Percentiles rank a stretch among this genome's conserved stretches.
These are phyloP conservation scores for Forbesichthys papilliferus DNA, from an alignment of 2,113 vertebrate species.

Conservation along the genomic window DNA sequence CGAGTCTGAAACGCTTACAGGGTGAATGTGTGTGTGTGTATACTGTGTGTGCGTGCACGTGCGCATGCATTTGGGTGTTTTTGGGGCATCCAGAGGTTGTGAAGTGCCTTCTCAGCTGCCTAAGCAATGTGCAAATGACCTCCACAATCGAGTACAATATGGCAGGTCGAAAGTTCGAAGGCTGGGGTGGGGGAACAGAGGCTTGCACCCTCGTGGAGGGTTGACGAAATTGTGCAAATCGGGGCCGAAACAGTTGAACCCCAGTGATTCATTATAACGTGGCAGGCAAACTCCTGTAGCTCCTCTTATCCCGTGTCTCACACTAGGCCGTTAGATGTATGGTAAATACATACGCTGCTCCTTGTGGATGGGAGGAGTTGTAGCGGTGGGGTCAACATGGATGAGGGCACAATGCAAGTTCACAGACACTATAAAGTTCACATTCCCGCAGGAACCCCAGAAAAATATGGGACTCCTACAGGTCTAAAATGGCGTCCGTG, in stretches of 20 bases:
- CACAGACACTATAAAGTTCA: slow-evolving; percentile 26
- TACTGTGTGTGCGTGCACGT: slow-evolving; percentile 31
- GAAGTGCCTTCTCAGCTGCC: slow-evolving; percentile 84
- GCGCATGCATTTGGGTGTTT: background rate
- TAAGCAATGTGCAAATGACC: slow-evolving; percentile 87
- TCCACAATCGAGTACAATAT: slow-evolving; percentile 42
- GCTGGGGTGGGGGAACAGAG: slow-evolving; percentile 24
- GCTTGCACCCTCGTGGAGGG: slow-evolving; percentile 19
- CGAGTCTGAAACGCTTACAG: slow-evolving; percentile 9
- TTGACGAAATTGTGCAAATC: slow-evolving; percentile 44
- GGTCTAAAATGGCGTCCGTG: slow-evolving; percentile 37
- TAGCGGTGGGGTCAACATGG: slow-evolving; percentile 1
- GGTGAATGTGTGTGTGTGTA: slow-evolving; percentile 39
- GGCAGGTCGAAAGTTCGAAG: slow-evolving; percentile 30
- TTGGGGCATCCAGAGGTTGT: slow-evolving; percentile 40
- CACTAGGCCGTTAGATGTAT: slow-evolving; percentile 12
- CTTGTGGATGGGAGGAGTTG: slow-evolving; percentile 35
- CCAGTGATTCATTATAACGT: slow-evolving; percentile 6
- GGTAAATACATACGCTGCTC: slow-evolving; percentile 23
- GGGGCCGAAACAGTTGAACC: slow-evolving; percentile 7
- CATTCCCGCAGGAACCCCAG: slow-evolving; percentile 19
- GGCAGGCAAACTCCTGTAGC: slow-evolving; percentile 30
- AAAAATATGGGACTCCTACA: background rate
- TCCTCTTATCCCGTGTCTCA: slow-evolving; percentile 28
- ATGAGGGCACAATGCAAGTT: slow-evolving; percentile 60